phyloP scores from a whole-genome alignment of 2,113 vertebrate genomes.

The Paedocypris sp. region DNA sequence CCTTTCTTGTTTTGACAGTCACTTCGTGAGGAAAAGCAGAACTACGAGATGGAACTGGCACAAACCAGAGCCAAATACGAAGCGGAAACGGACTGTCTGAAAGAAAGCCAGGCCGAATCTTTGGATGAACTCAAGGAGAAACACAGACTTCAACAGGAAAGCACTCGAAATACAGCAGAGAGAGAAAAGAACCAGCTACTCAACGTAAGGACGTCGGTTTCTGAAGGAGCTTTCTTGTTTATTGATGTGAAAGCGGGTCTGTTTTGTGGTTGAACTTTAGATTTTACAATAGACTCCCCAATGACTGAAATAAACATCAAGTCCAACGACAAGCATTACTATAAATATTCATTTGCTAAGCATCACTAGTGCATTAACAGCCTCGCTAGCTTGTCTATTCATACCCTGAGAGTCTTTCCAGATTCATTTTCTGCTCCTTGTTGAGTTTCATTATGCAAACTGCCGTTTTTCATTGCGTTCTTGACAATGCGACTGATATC shows the following conservation, averaged over 20 bases:
- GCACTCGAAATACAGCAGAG: constrained; percentile 65
- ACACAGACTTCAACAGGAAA: constrained; percentile 73
- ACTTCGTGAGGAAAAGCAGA: constrained; percentile 82
- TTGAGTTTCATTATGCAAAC: constrained; percentile 14
- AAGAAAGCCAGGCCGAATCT: constrained; percentile 75
- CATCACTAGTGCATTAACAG: background rate
- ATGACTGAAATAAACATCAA: background rate
- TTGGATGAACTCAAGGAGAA: constrained; percentile 83
- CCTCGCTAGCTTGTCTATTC: constrained; percentile 2
- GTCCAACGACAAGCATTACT: background rate
- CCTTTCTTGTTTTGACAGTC: constrained; percentile 52
- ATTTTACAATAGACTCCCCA: background rate
- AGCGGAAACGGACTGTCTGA: constrained; percentile 74
- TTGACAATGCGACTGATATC: background rate
- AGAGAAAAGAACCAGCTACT: constrained; percentile 76
- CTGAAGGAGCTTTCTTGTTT: background rate
- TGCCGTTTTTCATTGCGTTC: background rate
- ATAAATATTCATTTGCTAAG: background rate
- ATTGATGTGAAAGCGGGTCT: background rate
- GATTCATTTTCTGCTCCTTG: background rate
- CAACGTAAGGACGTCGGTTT: constrained; percentile 55
- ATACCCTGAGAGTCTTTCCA: background rate
- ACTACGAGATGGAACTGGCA: constrained; percentile 82
- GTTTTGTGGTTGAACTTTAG: background rate
- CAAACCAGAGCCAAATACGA: constrained; percentile 73